Conservation (phyloP, 2,113 vertebrate genomes). For the Phycodurus eques region DNA sequence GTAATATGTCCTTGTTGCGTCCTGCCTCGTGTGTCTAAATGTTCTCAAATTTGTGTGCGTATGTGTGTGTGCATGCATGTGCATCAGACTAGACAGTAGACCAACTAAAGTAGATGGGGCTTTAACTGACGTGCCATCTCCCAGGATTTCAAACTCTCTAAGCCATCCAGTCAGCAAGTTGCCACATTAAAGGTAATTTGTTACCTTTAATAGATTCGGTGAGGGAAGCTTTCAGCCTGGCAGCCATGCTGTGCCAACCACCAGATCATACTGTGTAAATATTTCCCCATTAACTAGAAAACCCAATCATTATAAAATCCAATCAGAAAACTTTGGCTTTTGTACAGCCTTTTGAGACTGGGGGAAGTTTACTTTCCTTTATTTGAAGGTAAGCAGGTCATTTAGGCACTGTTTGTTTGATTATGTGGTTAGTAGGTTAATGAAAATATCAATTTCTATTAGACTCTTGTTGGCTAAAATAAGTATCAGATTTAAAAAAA, state of each 20-base stretch:
- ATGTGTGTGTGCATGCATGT: background rate
- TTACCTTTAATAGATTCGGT: slow-evolving; percentile 28
- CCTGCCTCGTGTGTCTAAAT: background rate
- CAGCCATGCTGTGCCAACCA: slow-evolving; percentile 8
- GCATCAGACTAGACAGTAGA: background rate
- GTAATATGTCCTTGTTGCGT: background rate
- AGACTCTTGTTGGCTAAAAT: background rate
- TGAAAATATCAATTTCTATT: background rate
- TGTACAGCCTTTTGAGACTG: background rate
- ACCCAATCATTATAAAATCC: background rate
- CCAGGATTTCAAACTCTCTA: slow-evolving; percentile 23
- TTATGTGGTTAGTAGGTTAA: background rate
- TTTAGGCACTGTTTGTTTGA: background rate
- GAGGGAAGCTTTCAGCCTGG: slow-evolving; percentile 9
- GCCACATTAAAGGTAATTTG: slow-evolving; percentile 19
- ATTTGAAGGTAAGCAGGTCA: background rate
- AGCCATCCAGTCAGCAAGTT: slow-evolving; percentile 26
- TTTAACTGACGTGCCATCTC: slow-evolving; percentile 12
- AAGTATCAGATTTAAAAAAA: background rate
- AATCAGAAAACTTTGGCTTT: background rate
- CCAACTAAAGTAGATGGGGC: background rate
- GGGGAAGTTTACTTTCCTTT: background rate
- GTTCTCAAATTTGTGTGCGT: no score
- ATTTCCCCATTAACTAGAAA: background rate
- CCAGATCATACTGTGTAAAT: background rate